Percentiles rank a stretch among this genome's conserved stretches.
These are phyloP conservation scores for Onychomys arenicola DNA, from an alignment of 2,797 vertebrate genomes.

Conservation along the genomic window DNA sequence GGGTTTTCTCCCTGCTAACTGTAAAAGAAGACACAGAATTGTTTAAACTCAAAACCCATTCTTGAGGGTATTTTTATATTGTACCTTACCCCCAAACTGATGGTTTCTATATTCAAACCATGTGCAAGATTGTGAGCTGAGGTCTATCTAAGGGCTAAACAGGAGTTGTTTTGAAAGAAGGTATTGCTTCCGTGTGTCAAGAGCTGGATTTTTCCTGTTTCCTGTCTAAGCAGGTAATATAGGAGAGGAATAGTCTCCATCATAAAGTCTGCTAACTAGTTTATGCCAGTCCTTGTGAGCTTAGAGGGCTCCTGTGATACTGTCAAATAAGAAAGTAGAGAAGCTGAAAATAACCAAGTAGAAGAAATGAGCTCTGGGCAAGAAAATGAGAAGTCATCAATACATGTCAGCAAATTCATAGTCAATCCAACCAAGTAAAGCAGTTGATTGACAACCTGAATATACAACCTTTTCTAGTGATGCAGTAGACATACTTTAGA, in stretches of 20 bases:
- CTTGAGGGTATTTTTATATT: slow-evolving; percentile 20
- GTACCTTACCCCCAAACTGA: background rate
- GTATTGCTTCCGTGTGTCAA: background rate
- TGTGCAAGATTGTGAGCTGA: background rate
- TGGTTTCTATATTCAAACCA: background rate
- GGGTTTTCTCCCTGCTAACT: slow-evolving; percentile 60
- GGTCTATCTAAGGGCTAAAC: background rate
- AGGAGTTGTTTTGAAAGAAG: background rate
- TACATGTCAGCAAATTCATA: slow-evolving; percentile 80
- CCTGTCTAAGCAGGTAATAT: slow-evolving; percentile 36
- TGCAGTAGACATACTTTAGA: slow-evolving; percentile 70
- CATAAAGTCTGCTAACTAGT: slow-evolving; percentile 73
- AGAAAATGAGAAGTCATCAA: slow-evolving; percentile 79
- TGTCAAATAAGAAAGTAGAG: slow-evolving; percentile 69
- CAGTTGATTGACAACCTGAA: slow-evolving; percentile 77
- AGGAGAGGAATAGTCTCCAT: slow-evolving; percentile 49
- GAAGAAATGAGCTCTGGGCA: slow-evolving; percentile 74
- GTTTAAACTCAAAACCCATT: slow-evolving; percentile 45
- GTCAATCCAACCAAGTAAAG: slow-evolving; percentile 74
- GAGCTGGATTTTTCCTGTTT: slow-evolving; percentile 54
- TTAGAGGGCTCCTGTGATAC: slow-evolving; percentile 44
- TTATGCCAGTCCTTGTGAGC: slow-evolving; percentile 64
- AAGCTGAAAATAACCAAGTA: slow-evolving; percentile 79
- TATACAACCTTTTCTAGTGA: slow-evolving; percentile 71
- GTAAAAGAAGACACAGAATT: slow-evolving; percentile 35